Percentiles rank a stretch among this genome's conserved stretches.
phyloP scores from a whole-genome alignment of 2,113 vertebrate genomes.

The Alexandromys fortis region DNA sequence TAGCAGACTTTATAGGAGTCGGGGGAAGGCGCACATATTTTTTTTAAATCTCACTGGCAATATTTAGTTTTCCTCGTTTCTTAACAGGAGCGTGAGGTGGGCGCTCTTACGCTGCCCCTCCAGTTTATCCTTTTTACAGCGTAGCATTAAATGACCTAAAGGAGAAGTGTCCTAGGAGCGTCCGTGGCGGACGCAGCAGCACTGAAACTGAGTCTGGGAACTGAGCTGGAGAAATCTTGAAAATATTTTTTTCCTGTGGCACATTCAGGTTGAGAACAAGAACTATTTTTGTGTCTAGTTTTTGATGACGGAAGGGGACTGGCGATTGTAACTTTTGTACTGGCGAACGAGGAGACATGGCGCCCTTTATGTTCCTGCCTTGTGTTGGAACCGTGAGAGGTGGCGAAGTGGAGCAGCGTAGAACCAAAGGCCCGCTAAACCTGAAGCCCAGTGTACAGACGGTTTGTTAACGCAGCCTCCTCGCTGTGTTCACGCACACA shows the following conservation, averaged over 20 bases:
- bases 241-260: slow-evolving; percentile 82
- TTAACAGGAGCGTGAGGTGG: slow-evolving; percentile 76
- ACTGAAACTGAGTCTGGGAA: slow-evolving; percentile 61
- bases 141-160: slow-evolving; percentile 83
- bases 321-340: slow-evolving; percentile 86
- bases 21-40: slow-evolving; percentile 72
- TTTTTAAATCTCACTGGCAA: slow-evolving; percentile 84
- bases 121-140: slow-evolving; percentile 81
- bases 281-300: slow-evolving; percentile 89
- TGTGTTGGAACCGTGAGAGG: slow-evolving; percentile 76
- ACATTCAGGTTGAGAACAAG: slow-evolving; percentile 84
- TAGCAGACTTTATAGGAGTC: slow-evolving; percentile 75
- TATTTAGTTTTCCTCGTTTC: slow-evolving; percentile 79
- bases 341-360: slow-evolving; percentile 74
- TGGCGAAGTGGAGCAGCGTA: slow-evolving; percentile 79
- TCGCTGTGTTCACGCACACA: slow-evolving; percentile 86
- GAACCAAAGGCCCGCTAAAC: slow-evolving; percentile 87
- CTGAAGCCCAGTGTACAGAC: slow-evolving; percentile 85
- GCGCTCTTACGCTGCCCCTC: slow-evolving; percentile 75
- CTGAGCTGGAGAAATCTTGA: slow-evolving; percentile 83
- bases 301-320: slow-evolving; percentile 83
- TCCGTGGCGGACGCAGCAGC: slow-evolving; percentile 41
- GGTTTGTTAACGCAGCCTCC: slow-evolving; percentile 85
- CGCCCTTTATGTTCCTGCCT: slow-evolving; percentile 84
- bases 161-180: slow-evolving; percentile 78